These are phyloP conservation scores for Eunapius fragilis DNA, from an alignment of 37 sponge, comb jelly and placozoan species.

Conservation along the genomic window DNA sequence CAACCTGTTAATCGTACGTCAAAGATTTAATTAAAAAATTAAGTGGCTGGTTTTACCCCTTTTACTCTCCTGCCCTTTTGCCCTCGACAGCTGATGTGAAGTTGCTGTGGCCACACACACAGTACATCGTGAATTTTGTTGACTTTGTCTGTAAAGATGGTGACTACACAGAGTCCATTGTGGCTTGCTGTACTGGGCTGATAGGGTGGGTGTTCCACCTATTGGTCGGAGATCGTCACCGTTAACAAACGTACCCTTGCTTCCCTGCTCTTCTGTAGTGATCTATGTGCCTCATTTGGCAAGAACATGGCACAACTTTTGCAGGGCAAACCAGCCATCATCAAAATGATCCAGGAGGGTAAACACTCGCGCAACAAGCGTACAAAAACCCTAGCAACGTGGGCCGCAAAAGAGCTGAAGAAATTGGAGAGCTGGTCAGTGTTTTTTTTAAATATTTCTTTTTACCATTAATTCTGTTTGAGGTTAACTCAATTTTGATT, in stretches of 20 bases:
- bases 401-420: conserved; percentile 74
- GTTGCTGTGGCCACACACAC: conserved; percentile 67
- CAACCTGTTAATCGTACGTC: conserved; percentile 5
- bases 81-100: conserved; percentile 67
- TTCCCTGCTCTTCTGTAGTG: conserved; percentile 30
- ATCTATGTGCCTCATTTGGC: conserved; percentile 62
- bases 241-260: too few relatives aligned
- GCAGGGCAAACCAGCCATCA: conserved; percentile 25
- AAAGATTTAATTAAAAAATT: neutral
- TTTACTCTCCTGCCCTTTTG: too few relatives aligned
- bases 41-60: too few relatives aligned
- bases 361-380: conserved; percentile 61
- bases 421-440: conserved; percentile 27
- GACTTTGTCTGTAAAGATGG: conserved; percentile 73
- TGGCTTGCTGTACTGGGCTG: conserved; percentile 77
- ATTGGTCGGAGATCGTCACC: neutral
- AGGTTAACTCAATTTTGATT: neutral
- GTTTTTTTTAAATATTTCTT: too few relatives aligned
- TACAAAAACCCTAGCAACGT: conserved; percentile 79
- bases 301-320: conserved; percentile 10
- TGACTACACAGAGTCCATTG: conserved; percentile 79
- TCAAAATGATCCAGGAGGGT: conserved; percentile 72
- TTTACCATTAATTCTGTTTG: neutral
- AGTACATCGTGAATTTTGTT: conserved; percentile 76
- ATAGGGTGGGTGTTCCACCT: conserved; percentile 71